Percentiles rank a stretch among this genome's conserved stretches.
These are phyloP conservation scores for Hydrophis major DNA, from an alignment of 2,797 vertebrate genomes.

Conservation along the genomic window DNA sequence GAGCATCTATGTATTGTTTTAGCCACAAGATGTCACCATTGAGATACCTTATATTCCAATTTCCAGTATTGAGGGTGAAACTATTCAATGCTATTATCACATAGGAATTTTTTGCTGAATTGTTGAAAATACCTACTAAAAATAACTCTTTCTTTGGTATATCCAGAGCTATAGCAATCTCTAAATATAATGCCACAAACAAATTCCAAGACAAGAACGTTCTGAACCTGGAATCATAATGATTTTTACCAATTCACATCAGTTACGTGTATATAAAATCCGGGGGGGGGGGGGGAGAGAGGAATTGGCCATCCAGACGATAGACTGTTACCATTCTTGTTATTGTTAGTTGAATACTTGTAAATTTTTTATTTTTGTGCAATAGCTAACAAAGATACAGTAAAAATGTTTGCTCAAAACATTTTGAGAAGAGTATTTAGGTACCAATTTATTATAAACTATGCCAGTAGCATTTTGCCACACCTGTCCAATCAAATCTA, in stretches of 20 bases:
- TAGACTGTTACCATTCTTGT: background rate
- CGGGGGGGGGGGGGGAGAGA: background rate
- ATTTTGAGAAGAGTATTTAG: background rate
- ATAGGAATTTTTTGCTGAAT: background rate
- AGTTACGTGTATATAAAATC: background rate
- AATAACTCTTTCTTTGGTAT: background rate
- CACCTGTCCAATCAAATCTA: background rate
- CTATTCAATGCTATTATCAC: background rate
- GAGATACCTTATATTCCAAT: constrained; percentile 37
- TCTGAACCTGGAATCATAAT: background rate
- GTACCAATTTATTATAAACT: background rate
- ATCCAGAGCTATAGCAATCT: background rate
- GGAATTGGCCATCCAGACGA: background rate
- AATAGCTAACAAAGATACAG: background rate
- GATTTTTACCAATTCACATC: background rate
- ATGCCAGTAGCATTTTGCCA: background rate
- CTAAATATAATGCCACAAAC: background rate
- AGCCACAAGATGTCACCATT: constrained; percentile 68
- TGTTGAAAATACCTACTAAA: background rate
- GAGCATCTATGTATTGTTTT: background rate
- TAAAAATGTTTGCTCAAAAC: background rate
- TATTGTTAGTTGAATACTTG: background rate
- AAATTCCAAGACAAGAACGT: background rate
- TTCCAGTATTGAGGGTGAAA: background rate
- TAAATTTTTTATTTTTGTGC: background rate